phyloP scores from a whole-genome alignment of 2,888 invertebrate genomes.

The Anoncus sp. region DNA sequence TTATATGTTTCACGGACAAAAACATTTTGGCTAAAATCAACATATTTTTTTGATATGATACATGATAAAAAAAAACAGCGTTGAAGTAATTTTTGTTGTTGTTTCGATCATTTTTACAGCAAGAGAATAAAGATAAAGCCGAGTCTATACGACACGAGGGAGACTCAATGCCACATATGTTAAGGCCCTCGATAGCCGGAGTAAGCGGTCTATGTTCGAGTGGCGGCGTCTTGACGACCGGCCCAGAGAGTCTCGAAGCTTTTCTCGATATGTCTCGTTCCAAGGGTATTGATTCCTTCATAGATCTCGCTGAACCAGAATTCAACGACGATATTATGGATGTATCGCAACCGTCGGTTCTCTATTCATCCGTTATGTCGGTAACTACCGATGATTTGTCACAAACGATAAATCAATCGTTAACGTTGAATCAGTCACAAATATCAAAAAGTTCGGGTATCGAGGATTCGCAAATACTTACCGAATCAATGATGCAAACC shows the following conservation, averaged over 20 bases:
- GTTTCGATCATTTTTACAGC: conserved; percentile 43
- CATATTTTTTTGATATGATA: too few species aligned
- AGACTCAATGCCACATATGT: conserved; percentile 74
- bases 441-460: conserved; percentile 56
- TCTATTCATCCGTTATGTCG: conserved; percentile 74
- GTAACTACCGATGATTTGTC: conserved; percentile 47
- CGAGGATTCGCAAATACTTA: conserved; percentile 75
- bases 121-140: conserved; percentile 55
- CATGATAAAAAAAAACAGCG: too few species aligned
- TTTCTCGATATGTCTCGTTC: conserved; percentile 78
- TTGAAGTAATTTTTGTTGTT: too few species aligned
- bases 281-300: conserved; percentile 79
- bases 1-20: too few species aligned
- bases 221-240: conserved; percentile 57
- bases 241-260: conserved; percentile 79
- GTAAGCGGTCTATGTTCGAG: conserved; percentile 30
- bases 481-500: conserved; percentile 79
- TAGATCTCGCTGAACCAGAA: conserved; percentile 78
- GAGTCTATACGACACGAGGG: conserved; percentile 28
- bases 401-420: conserved; percentile 47
- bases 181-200: conserved; percentile 68
- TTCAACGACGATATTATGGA: conserved; percentile 78
- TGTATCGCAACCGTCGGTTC: conserved; percentile 77
- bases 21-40: too few species aligned
- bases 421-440: conserved; percentile 31